phyloP scores from a whole-genome alignment of 2,113 vertebrate genomes.

The Noturus placidus region DNA sequence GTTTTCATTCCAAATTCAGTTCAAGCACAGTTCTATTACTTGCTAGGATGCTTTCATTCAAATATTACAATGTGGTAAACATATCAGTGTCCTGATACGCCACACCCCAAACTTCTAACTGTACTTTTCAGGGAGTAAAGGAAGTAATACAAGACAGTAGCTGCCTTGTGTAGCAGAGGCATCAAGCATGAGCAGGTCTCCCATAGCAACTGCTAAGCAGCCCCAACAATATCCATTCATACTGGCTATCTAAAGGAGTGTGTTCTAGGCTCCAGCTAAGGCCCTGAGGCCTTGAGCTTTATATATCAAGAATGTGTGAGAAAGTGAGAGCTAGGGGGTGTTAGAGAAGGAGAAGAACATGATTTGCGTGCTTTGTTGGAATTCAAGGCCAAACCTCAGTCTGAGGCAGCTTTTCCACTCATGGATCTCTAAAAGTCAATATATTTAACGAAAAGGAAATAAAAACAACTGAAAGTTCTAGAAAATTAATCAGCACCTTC shows the following conservation, averaged over 20 bases:
- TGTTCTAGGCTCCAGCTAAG: slow-evolving; percentile 58
- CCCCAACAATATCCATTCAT: slow-evolving; percentile 69
- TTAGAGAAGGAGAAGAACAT: not conserved
- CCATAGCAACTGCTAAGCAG: slow-evolving; percentile 74
- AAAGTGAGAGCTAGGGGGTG: slow-evolving; percentile 18
- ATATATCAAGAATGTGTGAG: slow-evolving; percentile 1
- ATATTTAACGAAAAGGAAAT: not conserved
- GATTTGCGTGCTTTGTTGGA: slow-evolving; percentile 2
- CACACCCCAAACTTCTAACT: not conserved
- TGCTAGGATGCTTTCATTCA: not conserved
- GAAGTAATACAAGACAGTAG: slow-evolving; percentile 57
- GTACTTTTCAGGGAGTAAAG: not conserved
- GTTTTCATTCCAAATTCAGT: not conserved
- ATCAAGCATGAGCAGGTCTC: slow-evolving; percentile 72
- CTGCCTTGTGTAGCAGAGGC: slow-evolving; percentile 66
- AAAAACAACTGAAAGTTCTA: too few species aligned
- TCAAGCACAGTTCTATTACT: not conserved
- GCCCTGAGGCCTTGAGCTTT: slow-evolving; percentile 17
- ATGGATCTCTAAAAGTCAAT: not conserved
- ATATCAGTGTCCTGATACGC: not conserved
- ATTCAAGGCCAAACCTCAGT: not conserved
- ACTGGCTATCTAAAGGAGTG: slow-evolving; percentile 65
- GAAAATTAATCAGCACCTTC: not conserved
- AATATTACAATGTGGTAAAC: not conserved
- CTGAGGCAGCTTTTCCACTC: not conserved